Conservation (phyloP, 37 sponge, comb jelly and placozoan species). For the Geodia barretti region DNA sequence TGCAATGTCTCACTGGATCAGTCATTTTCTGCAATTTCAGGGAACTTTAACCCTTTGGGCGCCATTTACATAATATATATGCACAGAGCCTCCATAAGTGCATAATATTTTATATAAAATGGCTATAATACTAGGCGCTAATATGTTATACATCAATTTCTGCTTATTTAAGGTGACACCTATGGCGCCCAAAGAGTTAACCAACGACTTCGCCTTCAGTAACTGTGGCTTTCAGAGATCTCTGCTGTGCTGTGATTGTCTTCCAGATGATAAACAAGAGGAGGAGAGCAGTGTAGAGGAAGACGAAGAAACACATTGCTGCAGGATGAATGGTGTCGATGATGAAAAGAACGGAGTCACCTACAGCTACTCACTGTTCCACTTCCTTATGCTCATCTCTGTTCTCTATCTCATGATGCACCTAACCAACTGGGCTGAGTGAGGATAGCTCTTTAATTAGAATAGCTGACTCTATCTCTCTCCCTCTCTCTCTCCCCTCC, state of each 20-base stretch:
- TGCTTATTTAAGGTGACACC: no score
- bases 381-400: constrained; percentile 91
- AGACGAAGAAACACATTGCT: constrained; percentile 52
- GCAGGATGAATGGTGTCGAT: constrained; percentile 51
- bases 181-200: no score
- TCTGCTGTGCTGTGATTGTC: constrained; percentile 62
- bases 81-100: no score
- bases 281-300: constrained; percentile 13
- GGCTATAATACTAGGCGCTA: no score
- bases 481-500: no score
- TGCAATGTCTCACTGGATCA: no score
- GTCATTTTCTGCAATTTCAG: no score
- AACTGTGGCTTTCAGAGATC: constrained; percentile 43
- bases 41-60: no score
- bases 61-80: no score
- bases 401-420: constrained; percentile 95
- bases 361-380: constrained; percentile 98
- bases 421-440: constrained; percentile 97
- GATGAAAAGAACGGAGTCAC: constrained; percentile 91
- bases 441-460: no score
- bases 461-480: no score
- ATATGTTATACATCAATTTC: no score
- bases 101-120: background rate
- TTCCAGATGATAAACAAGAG: constrained; percentile 32
- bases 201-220: background rate